Conservation (phyloP, 2,888 invertebrate genomes). For the Oscheius myriophilus region DNA sequence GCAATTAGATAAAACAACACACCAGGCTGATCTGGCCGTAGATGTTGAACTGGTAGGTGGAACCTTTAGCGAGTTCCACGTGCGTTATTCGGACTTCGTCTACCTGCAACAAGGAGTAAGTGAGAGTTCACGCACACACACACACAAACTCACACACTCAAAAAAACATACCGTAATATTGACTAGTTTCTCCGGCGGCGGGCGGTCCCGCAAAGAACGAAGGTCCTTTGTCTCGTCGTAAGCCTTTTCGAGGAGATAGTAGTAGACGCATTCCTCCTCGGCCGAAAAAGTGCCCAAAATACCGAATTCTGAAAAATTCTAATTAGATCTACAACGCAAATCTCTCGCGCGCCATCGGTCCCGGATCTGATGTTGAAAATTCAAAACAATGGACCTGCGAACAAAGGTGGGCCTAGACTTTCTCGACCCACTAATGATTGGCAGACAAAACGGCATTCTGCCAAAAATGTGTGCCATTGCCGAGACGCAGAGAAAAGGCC, state of each 20-base stretch:
- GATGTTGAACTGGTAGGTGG: slow-evolving; percentile 61
- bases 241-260: slow-evolving; percentile 58
- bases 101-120: too few species aligned
- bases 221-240: slow-evolving; percentile 32
- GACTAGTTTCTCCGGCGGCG: slow-evolving; percentile 54
- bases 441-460: too few species aligned
- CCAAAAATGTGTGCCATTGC: too few species aligned
- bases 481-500: too few species aligned
- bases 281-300: slow-evolving; percentile 1
- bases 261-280: slow-evolving; percentile 61
- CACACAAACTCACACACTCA: slow-evolving; percentile 26
- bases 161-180: slow-evolving; percentile 47
- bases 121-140: neutral
- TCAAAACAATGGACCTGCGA: too few species aligned
- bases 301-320: neutral
- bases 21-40: slow-evolving; percentile 62
- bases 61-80: slow-evolving; percentile 49
- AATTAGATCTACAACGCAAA: too few species aligned
- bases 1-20: slow-evolving; percentile 13
- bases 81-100: slow-evolving; percentile 40
- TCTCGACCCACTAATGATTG: too few species aligned
- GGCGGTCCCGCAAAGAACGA: slow-evolving; percentile 33
- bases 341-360: too few species aligned
- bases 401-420: too few species aligned
- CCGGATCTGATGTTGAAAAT: too few species aligned